These are phyloP conservation scores for Ophiodon elongatus DNA, from an alignment of 2,113 vertebrate species.

Conservation along the genomic window DNA sequence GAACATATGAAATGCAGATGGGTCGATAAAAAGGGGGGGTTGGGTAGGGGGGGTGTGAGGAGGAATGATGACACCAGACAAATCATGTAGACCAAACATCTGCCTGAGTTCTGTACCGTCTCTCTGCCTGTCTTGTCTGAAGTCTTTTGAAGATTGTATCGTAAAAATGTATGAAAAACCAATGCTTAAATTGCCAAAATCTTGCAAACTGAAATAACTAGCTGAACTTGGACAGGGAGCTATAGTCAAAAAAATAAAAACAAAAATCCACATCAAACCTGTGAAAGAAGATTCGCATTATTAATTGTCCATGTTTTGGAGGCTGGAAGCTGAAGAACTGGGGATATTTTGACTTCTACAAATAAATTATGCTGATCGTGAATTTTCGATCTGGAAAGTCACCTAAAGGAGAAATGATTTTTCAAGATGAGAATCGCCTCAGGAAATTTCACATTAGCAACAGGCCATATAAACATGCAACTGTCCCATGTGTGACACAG, in stretches of 20 bases:
- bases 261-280: not conserved
- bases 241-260: not conserved
- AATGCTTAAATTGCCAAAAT: not conserved
- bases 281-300: not conserved
- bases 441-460: not conserved
- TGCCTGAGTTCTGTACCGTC: not conserved
- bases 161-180: not conserved
- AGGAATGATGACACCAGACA: slow-evolving; percentile 24
- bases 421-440: not conserved
- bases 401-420: not conserved
- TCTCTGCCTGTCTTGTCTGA: not conserved
- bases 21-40: slow-evolving; percentile 19
- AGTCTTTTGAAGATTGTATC: not conserved
- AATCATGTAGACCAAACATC: slow-evolving; percentile 42
- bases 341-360: not conserved
- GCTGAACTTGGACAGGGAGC: not conserved
- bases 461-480: not conserved
- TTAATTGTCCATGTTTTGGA: not conserved
- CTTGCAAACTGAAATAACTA: not conserved
- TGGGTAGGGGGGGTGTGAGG: not conserved
- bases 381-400: not conserved
- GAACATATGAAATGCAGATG: not conserved
- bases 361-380: not conserved
- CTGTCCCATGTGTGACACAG: not conserved
- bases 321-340: not conserved